Base-by-base conservation (phyloP, 2,797 vertebrate genomes). In the Scarus forsteni region DNA sequence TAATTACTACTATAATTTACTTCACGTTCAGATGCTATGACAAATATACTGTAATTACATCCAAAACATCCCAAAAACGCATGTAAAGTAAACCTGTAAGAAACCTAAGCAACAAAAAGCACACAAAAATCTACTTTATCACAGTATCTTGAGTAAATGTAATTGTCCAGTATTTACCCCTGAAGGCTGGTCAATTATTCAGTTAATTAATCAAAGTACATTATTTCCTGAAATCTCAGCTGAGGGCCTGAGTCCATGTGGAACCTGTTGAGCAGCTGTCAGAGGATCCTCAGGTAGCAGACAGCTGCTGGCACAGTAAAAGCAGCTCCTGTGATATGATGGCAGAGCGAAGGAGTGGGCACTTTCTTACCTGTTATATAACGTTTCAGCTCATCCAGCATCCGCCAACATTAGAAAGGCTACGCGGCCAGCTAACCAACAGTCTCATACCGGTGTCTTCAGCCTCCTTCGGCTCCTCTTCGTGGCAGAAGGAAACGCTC, bases 191-290 rank as follows among this genome's bases (percentile, higher is more conserved):
- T 50, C 7, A 12, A 27, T 27, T 3, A 10, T n/a, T 0, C 10
- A 5, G 0, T 16, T 1, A 8, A 60, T 35, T 63, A 73, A 42
- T 60, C n/a, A 14, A 49, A 56, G 5, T 10, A 14, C 27, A n/a
- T 43, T 40, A n/a, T 15, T 42, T 3, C 10, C 13, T 52, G 1
- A 60, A 4, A 57, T 52, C n/a, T 36, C 3, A 54, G 16, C 49
- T 7, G 1, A 3, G 4, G 50, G 9, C 16, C 15, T 14, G 55
- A 55, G 65, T 68, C 13, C 36, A 50, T 52, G 61, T 52, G 1
- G 12, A 70, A 92, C 89, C 84, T 89, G 88, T 88, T 89, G 85
- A 83, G 73, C 48, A 50, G 49, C 65, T 68, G 68, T 59, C 39
- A 50, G 58, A 59, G 48, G 63, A 6, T 53, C 18, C 45, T 27